These are phyloP conservation scores for Psittacula derbiana DNA, from an alignment of 2,797 vertebrate genomes.

Conservation along the genomic window DNA sequence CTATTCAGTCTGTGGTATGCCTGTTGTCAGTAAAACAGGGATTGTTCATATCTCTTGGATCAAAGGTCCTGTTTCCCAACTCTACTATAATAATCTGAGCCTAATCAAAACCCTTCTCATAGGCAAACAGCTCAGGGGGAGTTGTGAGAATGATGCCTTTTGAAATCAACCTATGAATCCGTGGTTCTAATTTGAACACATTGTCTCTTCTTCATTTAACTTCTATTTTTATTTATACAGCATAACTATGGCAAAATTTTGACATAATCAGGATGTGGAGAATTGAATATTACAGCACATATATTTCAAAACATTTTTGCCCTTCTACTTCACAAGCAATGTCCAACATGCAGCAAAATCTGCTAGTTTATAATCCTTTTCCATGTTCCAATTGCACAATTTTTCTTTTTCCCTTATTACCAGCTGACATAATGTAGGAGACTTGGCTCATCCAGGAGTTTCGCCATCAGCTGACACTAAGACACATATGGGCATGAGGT, in stretches of 20 bases:
- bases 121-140: conserved; percentile 27
- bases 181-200: neutral
- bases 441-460: neutral
- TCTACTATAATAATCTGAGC: neutral
- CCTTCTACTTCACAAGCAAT: neutral
- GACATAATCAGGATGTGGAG: neutral
- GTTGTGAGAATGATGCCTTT: neutral
- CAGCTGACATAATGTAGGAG: neutral
- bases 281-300: neutral
- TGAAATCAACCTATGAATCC: neutral
- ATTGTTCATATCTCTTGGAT: conserved; percentile 48
- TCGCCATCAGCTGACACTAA: neutral
- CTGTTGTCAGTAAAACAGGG: conserved; percentile 36
- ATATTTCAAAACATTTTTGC: neutral
- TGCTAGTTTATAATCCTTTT: neutral
- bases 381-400: neutral
- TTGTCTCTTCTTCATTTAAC: neutral
- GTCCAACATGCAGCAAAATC: neutral
- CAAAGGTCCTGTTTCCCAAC: conserved; percentile 41
- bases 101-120: conserved; percentile 17
- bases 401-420: neutral
- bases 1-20: conserved; percentile 16
- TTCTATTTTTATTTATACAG: neutral
- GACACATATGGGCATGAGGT: neutral
- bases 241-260: neutral